Evolutionary conservation across 2,797 vertebrate species (phyloP).

Genomic region (Mareca strepera): DNA sequence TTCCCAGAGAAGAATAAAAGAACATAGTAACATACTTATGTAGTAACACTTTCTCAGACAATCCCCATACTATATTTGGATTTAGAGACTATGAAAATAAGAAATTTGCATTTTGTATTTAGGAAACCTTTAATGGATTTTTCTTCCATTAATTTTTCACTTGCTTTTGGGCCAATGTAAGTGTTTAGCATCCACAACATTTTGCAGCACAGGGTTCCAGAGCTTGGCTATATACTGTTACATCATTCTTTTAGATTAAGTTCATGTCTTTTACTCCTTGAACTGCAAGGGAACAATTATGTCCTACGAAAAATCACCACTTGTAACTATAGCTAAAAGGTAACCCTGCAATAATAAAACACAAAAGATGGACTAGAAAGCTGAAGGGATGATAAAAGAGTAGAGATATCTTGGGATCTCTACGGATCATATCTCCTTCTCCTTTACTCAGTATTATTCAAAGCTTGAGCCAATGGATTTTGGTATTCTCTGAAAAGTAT

Average conservation of each 20-base stretch:
- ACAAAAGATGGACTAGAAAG: neutral
- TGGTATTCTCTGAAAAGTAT: neutral
- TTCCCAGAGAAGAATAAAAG: neutral
- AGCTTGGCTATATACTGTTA: neutral
- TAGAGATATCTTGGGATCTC: neutral
- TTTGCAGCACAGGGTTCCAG: neutral
- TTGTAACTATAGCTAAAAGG: neutral
- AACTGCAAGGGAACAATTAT: neutral
- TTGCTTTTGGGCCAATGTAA: neutral
- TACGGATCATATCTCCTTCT: neutral
- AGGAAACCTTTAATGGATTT: neutral
- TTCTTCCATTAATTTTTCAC: neutral
- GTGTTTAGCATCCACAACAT: neutral
- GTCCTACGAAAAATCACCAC: neutral
- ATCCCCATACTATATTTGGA: neutral
- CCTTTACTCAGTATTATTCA: neutral
- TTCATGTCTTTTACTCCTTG: neutral
- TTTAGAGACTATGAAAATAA: neutral
- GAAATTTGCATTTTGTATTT: neutral
- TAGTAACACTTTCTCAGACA: neutral
- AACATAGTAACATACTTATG: rapidly evolving
- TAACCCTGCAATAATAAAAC: neutral
- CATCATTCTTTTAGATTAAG: neutral
- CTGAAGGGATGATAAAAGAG: neutral
- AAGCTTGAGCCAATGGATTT: neutral